Percentiles rank a stretch among this genome's conserved stretches.
These are phyloP conservation scores for Ctenopoma kingsleyae DNA, from an alignment of 2,797 vertebrate species.

Conservation along the genomic window DNA sequence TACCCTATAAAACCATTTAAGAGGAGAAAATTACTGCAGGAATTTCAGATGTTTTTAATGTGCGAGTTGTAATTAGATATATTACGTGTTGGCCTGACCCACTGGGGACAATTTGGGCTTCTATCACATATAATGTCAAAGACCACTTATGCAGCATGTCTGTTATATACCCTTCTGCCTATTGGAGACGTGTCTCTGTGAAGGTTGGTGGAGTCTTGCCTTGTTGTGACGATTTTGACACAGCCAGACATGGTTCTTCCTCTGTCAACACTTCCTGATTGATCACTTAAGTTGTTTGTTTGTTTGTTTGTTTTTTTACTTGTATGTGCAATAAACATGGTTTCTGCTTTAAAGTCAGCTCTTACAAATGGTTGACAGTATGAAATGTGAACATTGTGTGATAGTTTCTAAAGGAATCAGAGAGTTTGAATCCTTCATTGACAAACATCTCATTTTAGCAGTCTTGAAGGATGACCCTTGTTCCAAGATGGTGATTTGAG, in stretches of 20 bases:
- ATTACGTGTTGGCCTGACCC: neutral
- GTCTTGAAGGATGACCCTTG: conserved; percentile 39
- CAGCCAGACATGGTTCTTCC: neutral
- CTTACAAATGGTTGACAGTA: neutral
- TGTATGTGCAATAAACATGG: neutral
- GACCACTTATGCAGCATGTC: conserved; percentile 13
- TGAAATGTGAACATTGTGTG: neutral
- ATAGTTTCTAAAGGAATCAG: neutral
- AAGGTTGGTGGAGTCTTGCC: neutral
- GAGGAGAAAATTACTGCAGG: conserved; percentile 26
- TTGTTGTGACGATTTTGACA: conserved; percentile 2
- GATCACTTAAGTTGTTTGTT: neutral
- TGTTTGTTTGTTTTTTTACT: neutral
- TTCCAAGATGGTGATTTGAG: conserved; percentile 39
- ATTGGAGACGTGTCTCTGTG: conserved; percentile 3
- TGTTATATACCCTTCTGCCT: conserved; percentile 7
- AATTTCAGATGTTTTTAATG: conserved; percentile 31
- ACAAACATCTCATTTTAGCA: conserved; percentile 38
- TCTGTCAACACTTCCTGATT: conserved; percentile 1
- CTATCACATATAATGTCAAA: no score
- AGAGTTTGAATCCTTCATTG: neutral
- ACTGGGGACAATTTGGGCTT: no score
- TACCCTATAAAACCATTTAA: conserved; percentile 42
- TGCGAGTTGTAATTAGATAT: conserved; percentile 1
- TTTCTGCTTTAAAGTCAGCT: conserved; percentile 13